Evolutionary conservation across 1,140 invertebrate genomes (phyloP).

Genomic region (Meteorus sp.): DNA sequence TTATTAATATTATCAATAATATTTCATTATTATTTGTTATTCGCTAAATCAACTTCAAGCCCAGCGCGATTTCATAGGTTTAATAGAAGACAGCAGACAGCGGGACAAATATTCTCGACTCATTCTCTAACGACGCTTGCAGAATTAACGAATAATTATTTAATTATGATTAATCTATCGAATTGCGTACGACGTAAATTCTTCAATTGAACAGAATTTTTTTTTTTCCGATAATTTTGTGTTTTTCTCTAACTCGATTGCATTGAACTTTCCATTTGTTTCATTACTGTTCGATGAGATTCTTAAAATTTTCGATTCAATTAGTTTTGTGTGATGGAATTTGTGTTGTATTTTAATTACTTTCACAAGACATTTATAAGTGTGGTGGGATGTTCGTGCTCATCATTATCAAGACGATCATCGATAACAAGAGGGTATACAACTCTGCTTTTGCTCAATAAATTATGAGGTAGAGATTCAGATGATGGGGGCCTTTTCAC

Average conservation of each 20-base stretch:
- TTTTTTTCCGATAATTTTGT: background rate
- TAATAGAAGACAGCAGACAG: slow-evolving; percentile 22
- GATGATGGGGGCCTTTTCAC: background rate
- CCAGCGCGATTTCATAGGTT: slow-evolving; percentile 23
- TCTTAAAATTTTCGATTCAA: no score
- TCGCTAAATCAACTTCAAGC: slow-evolving; percentile 28
- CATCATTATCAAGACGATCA: no score
- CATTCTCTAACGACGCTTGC: slow-evolving; percentile 24
- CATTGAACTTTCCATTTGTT: background rate
- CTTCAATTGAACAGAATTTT: background rate
- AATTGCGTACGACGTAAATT: background rate
- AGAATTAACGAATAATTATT: background rate
- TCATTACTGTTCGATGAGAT: no score
- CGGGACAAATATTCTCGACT: slow-evolving; percentile 21
- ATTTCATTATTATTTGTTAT: slow-evolving; percentile 6
- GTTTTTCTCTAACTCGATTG: background rate
- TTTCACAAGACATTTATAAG: no score
- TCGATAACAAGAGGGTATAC: no score
- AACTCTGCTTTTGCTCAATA: background rate
- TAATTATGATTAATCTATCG: background rate
- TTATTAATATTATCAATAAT: background rate
- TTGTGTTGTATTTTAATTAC: no score
- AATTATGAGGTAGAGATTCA: slow-evolving; percentile 1
- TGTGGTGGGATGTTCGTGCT: no score
- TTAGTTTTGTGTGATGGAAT: no score